Evolutionary conservation across 2,113 vertebrate genomes (phyloP), one percentile per base, ranked within the genome.

Genomic region (Psittacus erithacus): DNA sequence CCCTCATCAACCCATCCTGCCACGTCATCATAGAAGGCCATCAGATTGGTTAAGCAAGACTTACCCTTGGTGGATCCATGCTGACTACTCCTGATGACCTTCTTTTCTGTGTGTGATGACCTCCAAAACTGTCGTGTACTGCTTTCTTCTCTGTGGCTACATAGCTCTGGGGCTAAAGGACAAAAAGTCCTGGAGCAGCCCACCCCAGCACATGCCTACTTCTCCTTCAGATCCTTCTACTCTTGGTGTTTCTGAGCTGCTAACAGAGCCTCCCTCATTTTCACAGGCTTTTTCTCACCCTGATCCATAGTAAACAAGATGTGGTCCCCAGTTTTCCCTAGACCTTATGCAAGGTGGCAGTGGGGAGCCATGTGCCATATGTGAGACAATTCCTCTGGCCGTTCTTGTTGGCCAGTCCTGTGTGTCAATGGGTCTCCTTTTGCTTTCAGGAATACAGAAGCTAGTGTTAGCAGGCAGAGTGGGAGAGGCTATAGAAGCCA

Each of bases 381-480:
- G 18, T 49, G 70, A 65, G 44, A 29, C 49, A 46, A 22, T 31
- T 57, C 29, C 62, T 80, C n/a, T 81, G 47, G n/a, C 67, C 15
- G 0, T 79, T 85, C 18, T 55, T 76, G 39, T 57, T 53, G 53
- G 38, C 38, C 15, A 1, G 12, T 70, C 38, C 64, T 57, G 16
- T 88, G 95, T 86, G 84, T 87, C 82, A 76, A 8, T 53, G 28
- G 67, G 28, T 90, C 50, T 98, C 76, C 52, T 97, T 71, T 96
- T 94, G 43, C 49, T 97, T 98, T 80, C 89, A 99, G 99, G 99
- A 98, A 99, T 99, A 98, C 99, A 99, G 98, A 99, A 99, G 98
- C 98, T 99, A 98, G 99, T 99, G 95, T 98, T 99, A 97, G 98
- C 99, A 90, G 99, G 99, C 93, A 98, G 99, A 94, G 99, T 99